Percentiles rank a stretch among this genome's conserved stretches.
phyloP scores from a whole-genome alignment of 2,888 invertebrate species.

The Odontocerum albicorne region DNA sequence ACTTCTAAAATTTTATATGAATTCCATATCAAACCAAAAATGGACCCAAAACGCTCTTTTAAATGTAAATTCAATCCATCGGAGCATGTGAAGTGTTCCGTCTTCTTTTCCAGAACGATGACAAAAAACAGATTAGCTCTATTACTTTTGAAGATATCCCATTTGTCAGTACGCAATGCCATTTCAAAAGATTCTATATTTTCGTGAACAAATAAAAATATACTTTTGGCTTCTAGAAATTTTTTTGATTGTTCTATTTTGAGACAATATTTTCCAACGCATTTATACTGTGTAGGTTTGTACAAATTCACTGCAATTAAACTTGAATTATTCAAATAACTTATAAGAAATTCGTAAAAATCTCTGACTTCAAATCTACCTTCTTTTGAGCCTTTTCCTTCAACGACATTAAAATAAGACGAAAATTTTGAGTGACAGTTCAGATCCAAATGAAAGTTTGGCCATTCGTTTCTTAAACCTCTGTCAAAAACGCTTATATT shows the following conservation, averaged over 20 bases:
- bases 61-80: neutral
- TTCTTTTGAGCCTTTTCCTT: neutral
- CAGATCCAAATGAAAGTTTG: neutral
- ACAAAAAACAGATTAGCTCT: slow-evolving; percentile 3
- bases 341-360: slow-evolving; percentile 3
- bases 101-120: neutral
- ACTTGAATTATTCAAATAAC: neutral
- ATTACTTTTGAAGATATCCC: slow-evolving; percentile 6
- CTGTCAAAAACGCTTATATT: neutral
- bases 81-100: neutral
- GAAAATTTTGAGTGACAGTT: neutral
- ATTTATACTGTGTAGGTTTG: neutral
- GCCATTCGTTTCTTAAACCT: neutral
- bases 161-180: neutral
- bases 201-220: slow-evolving; percentile 9
- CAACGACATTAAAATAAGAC: neutral
- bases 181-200: neutral
- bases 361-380: slow-evolving; percentile 1
- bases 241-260: neutral
- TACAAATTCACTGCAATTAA: neutral
- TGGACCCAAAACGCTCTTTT: neutral
- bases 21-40: slow-evolving; percentile 7
- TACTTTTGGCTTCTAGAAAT: neutral
- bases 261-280: neutral
- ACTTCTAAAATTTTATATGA: slow-evolving; percentile 11